Percentiles rank a stretch among this genome's conserved stretches.
phyloP scores from a whole-genome alignment of 30 jellyfish, hydroid and myxozoan genomes.

The Chironex yamaguchii region DNA sequence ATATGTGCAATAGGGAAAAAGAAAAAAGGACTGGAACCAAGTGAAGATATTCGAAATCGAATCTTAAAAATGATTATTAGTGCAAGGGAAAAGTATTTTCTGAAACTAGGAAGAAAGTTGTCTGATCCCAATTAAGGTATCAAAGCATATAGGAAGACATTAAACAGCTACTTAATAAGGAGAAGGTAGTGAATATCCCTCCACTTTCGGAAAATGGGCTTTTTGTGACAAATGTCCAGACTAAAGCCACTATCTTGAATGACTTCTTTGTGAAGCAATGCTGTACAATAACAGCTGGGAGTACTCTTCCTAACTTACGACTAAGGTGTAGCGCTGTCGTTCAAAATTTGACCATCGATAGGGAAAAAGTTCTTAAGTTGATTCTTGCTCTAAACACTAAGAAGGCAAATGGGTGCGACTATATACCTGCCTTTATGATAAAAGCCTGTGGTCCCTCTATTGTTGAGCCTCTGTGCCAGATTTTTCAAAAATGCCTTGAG shows the following conservation, averaged over 20 bases:
- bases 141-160: conserved; percentile 7
- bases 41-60: conserved; percentile 21
- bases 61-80: conserved; percentile 14
- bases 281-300: conserved; percentile 37
- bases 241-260: conserved; percentile 38
- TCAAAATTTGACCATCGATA: neutral
- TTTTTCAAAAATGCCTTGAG: neutral
- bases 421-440: conserved; percentile 16
- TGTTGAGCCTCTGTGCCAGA: conserved; percentile 54
- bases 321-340: conserved; percentile 17
- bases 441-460: conserved; percentile 20
- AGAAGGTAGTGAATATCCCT: conserved; percentile 30
- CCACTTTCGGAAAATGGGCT: conserved; percentile 42
- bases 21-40: conserved; percentile 38
- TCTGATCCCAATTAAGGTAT: conserved; percentile 57
- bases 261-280: too few species aligned
- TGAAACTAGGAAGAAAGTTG: conserved; percentile 49
- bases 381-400: conserved; percentile 24
- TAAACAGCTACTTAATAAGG: conserved; percentile 27
- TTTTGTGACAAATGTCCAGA: conserved; percentile 30
- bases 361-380: conserved; percentile 10
- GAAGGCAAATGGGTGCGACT: conserved; percentile 37
- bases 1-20: conserved; percentile 35
- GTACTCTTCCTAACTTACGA: conserved; percentile 22
- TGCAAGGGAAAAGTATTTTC: conserved; percentile 46